Base-by-base conservation (phyloP, 2,113 vertebrate species). In the Hydrolagus affinis region DNA sequence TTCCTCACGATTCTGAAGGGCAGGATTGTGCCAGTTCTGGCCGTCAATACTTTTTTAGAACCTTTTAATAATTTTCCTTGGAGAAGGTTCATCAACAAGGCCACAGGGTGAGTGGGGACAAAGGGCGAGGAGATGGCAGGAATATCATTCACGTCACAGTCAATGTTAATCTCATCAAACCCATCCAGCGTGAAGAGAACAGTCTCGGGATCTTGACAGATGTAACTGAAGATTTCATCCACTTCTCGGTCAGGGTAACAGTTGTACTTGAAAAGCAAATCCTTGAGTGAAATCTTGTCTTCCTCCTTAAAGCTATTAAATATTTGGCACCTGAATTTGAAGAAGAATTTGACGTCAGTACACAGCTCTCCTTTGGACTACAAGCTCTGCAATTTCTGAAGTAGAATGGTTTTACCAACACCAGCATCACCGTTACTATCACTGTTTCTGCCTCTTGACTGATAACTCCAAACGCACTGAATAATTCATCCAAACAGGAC, bases 131-230 rank as follows among this genome's bases (percentile, higher is more conserved):
- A 95, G 77, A 94, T 89, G 86, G 97, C 95, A 0, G 95, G 95
- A 59, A 90, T 76, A 0, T 91, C 88, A 59, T 89, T 93, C 86
- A 94, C 87, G 88, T 96, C 94, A 17, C 95, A 93, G 85, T 88
- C 91, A 1, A 92, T 93, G 87, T 95, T 93, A 85, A 99, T 94
- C 91, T 99, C 97, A 87, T 99, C 97, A 0, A 95, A 95, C 86
- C 97, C 97, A 21, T 99, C 97, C 85, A 99, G 98, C 0, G 97
- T 97, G 87, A 99, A 97, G 74, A 99, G 78, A 44, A 94, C 93
- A 0, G 92, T 92, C 19, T 94, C 92, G 0, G 97, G 96, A 86
- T 96, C 96, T 15, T 94, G 95, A 66, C 95, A 87, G 85, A 99
- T 96, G 88, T 96, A 95, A 15, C 90, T 86, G 85, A 96, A 98